Percentiles rank a stretch among this genome's conserved stretches.
Evolutionary conservation across 2,797 vertebrate genomes (phyloP).

Genomic region (Petrocephalus sullivani): DNA sequence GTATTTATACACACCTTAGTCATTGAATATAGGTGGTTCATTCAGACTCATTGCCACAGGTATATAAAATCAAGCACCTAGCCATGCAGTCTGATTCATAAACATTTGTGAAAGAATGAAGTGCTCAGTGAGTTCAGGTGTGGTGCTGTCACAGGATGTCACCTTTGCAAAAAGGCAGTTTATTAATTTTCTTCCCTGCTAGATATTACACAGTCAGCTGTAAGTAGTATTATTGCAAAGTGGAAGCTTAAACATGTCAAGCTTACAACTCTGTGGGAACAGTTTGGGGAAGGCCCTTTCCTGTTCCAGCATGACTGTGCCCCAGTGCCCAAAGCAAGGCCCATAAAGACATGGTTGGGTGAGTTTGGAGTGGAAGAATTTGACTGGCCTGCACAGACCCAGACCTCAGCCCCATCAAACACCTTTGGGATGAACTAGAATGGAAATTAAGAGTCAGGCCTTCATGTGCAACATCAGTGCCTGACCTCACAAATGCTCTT

Average conservation of each 20-base stretch:
- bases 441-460: neutral
- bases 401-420: neutral
- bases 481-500: neutral
- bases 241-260: neutral
- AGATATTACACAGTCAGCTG: neutral
- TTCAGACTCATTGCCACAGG: neutral
- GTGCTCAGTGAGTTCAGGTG: neutral
- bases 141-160: neutral
- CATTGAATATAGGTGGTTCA: neutral
- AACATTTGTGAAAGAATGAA: neutral
- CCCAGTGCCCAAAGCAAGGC: no score
- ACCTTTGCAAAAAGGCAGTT: neutral
- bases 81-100: neutral
- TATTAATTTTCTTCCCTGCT: neutral
- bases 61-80: neutral
- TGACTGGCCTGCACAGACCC: neutral
- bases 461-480: neutral
- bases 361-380: neutral
- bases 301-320: neutral
- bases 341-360: no score
- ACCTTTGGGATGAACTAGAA: neutral
- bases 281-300: neutral
- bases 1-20: neutral
- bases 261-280: neutral
- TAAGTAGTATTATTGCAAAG: neutral